Base-by-base conservation (phyloP, 2,888 invertebrate genomes). In the Subacronicta megacephala region DNA sequence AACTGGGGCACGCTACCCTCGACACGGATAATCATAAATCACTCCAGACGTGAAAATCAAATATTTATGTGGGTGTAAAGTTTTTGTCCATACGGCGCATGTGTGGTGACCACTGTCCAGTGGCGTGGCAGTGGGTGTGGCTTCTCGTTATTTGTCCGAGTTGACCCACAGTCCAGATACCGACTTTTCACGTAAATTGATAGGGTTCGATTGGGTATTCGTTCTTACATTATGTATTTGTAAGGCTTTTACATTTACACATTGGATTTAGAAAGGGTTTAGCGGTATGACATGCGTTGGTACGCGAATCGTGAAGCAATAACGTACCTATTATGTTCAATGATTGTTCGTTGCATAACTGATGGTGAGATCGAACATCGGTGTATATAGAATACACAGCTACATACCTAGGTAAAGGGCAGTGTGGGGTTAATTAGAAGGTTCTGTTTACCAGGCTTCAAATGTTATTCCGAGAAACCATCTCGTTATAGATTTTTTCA, bases 51-150 rank as follows among this genome's bases (percentile, higher is more conserved):
- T 77, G 72, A 75, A 78, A 72, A 75, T 63, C 63, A 57, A 69
- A 73, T 64, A 74, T 72, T 72, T 73, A 65, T 63, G 88, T 88
- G 89, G 88, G 89, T 85, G 90, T 88, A 78, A 82, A 82, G 60
- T 71, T 82, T 84, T 80, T 82, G 81, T 84, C 66, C 66, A 87
- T 62, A 66, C 66, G 46, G 92, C 92, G 93, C 93, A 92, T 92
- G 92, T 90, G 88, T 87, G 66, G 73, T 93, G 92, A 93, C 93
- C 93, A 92, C 72, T 92, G 93, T 91, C 93, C 93, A 90, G 77
- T 92, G 74, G 76, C 84, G 81, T 50, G 73, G 64, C 79, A 69
- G 90, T 88, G 93, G 91, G 93, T 85, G 93, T 83, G 88, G 91
- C 90, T 54, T 61, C 69, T 62, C 65, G 68, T 52, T 31, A n/a